Conservation (phyloP, 2,888 invertebrate species). For the Cryptus viduatorius region DNA sequence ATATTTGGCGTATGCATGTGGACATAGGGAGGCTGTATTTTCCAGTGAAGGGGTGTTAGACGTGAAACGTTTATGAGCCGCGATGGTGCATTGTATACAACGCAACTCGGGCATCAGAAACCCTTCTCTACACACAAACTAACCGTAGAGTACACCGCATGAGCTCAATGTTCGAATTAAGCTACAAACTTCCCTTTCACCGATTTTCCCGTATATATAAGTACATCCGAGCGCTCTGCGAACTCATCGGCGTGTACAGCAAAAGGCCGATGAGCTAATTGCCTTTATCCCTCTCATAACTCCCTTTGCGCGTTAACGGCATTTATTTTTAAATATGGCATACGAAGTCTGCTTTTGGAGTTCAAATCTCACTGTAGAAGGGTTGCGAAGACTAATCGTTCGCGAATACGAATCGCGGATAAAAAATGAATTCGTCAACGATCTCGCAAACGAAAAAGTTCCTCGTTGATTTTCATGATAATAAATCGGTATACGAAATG, state of each 20-base stretch:
- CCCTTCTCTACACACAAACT: conserved; percentile 27
- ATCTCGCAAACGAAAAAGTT: neutral
- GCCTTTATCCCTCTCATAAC: too few species aligned
- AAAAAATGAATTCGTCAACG: conserved; percentile 41
- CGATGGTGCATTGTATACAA: conserved; percentile 57
- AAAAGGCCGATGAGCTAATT: neutral
- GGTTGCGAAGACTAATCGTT: neutral
- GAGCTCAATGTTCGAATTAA: conserved; percentile 68
- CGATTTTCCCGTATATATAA: conserved; percentile 30
- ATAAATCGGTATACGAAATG: conserved; percentile 54
- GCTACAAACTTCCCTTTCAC: conserved; percentile 52
- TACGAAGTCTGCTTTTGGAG: neutral
- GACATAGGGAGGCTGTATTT: conserved; percentile 41
- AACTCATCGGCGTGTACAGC: neutral
- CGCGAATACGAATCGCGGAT: conserved; percentile 30
- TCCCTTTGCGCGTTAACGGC: too few species aligned
- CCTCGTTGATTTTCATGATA: conserved; percentile 26
- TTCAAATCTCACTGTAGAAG: neutral
- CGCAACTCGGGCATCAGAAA: conserved; percentile 21
- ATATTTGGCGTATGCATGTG: conserved; percentile 48
- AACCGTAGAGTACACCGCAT: conserved; percentile 50
- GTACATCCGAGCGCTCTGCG: neutral
- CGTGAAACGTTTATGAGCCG: conserved; percentile 75
- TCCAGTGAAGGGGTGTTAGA: conserved; percentile 63
- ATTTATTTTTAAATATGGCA: too few species aligned